Conservation (phyloP, 2,113 vertebrate genomes). For the Recurvirostra avosetta region DNA sequence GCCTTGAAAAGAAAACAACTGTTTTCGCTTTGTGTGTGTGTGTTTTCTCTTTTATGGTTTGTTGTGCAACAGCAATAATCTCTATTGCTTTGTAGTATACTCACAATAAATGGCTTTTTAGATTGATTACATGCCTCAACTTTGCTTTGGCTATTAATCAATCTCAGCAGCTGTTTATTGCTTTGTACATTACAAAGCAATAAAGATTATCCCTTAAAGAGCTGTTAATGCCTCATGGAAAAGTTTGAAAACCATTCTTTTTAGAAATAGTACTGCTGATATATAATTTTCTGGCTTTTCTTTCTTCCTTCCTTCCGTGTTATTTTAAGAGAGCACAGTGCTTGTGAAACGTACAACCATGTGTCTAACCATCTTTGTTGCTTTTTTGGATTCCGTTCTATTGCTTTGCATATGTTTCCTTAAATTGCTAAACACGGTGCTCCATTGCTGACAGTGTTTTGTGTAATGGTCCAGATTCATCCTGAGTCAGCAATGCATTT, state of each 20-base stretch:
- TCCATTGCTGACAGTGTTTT: neutral
- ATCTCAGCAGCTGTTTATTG: slow-evolving; percentile 67
- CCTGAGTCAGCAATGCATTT: neutral
- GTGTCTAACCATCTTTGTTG: slow-evolving; percentile 20
- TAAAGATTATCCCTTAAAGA: slow-evolving; percentile 68
- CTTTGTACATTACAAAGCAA: slow-evolving; percentile 65
- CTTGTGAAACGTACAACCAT: neutral
- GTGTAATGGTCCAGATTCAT: neutral
- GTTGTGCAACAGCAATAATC: slow-evolving; percentile 61
- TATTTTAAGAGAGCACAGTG: slow-evolving; percentile 16
- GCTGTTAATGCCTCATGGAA: slow-evolving; percentile 58
- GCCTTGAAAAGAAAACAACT: neutral
- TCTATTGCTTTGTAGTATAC: slow-evolving; percentile 55
- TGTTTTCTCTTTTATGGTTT: slow-evolving; percentile 14
- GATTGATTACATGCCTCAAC: slow-evolving; percentile 67
- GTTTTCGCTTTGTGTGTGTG: neutral
- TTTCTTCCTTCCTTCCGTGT: neutral
- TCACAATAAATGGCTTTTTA: slow-evolving; percentile 58
- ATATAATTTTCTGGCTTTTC: slow-evolving; percentile 49
- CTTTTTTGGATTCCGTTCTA: neutral
- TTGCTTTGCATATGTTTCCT: neutral
- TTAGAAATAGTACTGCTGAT: slow-evolving; percentile 50
- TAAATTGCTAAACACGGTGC: neutral
- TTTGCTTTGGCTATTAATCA: slow-evolving; percentile 69
- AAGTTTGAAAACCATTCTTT: slow-evolving; percentile 63